Conservation (phyloP, 2,797 vertebrate genomes). For the Prunella strophiata region DNA sequence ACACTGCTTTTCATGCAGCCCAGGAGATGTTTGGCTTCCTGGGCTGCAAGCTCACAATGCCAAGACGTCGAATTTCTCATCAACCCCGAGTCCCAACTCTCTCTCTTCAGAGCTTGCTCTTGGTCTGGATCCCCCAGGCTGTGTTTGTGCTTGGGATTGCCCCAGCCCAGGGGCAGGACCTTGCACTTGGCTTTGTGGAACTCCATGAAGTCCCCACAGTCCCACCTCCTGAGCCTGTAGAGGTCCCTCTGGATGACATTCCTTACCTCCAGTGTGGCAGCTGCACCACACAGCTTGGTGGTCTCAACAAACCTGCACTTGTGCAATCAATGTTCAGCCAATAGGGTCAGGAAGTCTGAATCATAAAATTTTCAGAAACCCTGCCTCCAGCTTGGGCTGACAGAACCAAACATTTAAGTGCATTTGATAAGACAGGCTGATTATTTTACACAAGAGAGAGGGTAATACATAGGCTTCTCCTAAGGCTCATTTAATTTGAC, state of each 20-base stretch:
- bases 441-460: not conserved
- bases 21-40: not conserved
- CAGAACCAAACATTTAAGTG: not conserved
- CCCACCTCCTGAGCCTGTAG: not conserved
- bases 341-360: not conserved
- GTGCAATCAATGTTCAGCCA: not conserved
- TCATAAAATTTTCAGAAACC: not conserved
- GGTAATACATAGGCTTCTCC: not conserved
- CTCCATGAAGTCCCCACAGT: not conserved
- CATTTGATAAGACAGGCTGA: not conserved
- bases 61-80: not conserved
- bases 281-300: not conserved
- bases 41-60: not conserved
- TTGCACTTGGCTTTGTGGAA: not conserved
- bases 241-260: not conserved
- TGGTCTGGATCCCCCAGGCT: not conserved
- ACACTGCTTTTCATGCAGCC: not conserved
- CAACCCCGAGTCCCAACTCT: fast-evolving
- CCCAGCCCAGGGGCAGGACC: not conserved
- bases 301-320: not conserved
- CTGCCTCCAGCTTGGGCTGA: not conserved
- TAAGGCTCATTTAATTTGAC: not conserved
- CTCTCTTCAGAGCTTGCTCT: not conserved
- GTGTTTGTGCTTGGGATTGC: not conserved
- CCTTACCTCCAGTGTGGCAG: not conserved